Evolutionary conservation across 2,113 vertebrate genomes (phyloP).

Genomic region (Garra rufa): DNA sequence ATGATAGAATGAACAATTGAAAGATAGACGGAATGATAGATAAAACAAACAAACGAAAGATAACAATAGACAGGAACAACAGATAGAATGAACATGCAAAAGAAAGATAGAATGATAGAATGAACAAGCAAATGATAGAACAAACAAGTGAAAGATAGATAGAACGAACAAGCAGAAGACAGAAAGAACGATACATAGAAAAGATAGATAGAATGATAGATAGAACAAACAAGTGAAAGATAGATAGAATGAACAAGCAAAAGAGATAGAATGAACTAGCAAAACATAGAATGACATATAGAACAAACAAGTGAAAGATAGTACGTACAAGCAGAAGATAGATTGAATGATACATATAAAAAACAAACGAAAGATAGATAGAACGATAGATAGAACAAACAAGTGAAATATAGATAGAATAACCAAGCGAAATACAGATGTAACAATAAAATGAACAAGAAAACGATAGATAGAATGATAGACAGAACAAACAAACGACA

Average conservation of each 20-base stretch:
- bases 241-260: neutral
- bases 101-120: neutral
- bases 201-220: too few relatives aligned
- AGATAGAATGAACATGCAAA: neutral
- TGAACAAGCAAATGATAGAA: neutral
- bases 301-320: neutral
- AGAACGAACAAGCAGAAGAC: neutral
- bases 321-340: too few relatives aligned
- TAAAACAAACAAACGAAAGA: too few relatives aligned
- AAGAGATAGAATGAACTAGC: neutral
- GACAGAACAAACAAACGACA: too few relatives aligned
- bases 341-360: too few relatives aligned
- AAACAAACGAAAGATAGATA: neutral
- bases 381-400: neutral
- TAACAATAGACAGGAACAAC: too few relatives aligned
- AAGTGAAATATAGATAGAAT: neutral
- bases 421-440: conserved; percentile 13
- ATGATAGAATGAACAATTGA: too few relatives aligned
- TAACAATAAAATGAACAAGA: too few relatives aligned
- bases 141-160: too few relatives aligned
- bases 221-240: neutral
- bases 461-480: too few relatives aligned
- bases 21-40: too few relatives aligned
- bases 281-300: conserved; percentile 31
- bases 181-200: neutral